Percentiles rank a stretch among this genome's conserved stretches.
These are phyloP conservation scores for Neomonachus schauinslandi DNA, from an alignment of 2,113 vertebrate species.

Conservation along the genomic window DNA sequence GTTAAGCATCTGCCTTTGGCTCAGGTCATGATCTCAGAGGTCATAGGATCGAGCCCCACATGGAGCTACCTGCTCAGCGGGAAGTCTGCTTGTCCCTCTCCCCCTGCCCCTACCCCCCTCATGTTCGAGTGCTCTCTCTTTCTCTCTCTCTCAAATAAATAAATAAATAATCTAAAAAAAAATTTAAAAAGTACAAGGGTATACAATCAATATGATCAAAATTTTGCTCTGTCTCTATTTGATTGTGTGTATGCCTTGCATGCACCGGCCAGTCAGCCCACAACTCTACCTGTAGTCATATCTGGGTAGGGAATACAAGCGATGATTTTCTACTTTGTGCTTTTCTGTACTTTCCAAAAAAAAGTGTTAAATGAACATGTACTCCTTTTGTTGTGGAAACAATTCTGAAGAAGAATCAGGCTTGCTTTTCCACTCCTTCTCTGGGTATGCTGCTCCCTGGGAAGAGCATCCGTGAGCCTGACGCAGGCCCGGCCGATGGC, in stretches of 20 bases:
- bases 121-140: too few relatives aligned
- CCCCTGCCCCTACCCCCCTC: not conserved
- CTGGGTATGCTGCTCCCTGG: not conserved
- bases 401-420: not conserved
- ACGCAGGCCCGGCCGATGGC: not conserved
- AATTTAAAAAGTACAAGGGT: not conserved
- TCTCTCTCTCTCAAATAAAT: not conserved
- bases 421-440: not conserved
- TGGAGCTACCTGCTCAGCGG: not conserved
- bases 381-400: not conserved
- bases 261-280: not conserved
- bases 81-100: not conserved
- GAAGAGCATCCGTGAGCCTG: not conserved
- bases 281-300: not conserved
- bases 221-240: not conserved
- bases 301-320: not conserved
- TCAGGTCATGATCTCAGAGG: not conserved
- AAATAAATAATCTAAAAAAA: not conserved
- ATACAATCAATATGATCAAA: not conserved
- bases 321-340: slow-evolving; percentile 11
- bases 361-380: not conserved
- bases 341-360: slow-evolving; percentile 25
- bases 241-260: not conserved
- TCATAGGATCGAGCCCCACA: not conserved
- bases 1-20: not conserved